Percentiles rank a stretch among this genome's conserved stretches.
Evolutionary conservation across 2,888 invertebrate species (phyloP).

Genomic region (Drosophila ustulata): DNA sequence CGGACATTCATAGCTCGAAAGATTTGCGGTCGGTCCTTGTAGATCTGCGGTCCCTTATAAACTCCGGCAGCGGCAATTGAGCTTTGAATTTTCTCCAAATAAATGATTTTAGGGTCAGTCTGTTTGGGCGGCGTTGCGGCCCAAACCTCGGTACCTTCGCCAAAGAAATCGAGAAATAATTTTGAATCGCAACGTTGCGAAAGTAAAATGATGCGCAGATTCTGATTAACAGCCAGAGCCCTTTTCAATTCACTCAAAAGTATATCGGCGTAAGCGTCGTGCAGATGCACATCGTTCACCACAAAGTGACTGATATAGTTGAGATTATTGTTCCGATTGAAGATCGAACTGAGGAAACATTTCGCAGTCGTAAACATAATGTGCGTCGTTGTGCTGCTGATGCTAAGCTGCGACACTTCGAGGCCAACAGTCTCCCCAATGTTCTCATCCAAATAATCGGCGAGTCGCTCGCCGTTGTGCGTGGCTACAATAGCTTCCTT

Average conservation of each 20-base stretch:
- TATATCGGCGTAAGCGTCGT: conserved; percentile 59
- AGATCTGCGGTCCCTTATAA: conserved; percentile 33
- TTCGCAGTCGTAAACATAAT: conserved; percentile 59
- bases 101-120: conserved; percentile 27
- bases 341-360: conserved; percentile 49
- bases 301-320: conserved; percentile 58
- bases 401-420: conserved; percentile 43
- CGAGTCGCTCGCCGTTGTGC: conserved; percentile 51
- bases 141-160: conserved; percentile 43
- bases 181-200: conserved; percentile 27
- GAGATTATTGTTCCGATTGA: conserved; percentile 25
- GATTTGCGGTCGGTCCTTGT: conserved; percentile 39
- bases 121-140: neutral
- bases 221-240: conserved; percentile 23
- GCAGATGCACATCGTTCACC: conserved; percentile 61
- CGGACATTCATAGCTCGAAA: conserved; percentile 34
- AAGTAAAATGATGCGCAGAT: conserved; percentile 57
- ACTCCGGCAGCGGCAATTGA: conserved; percentile 35
- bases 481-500: conserved; percentile 49
- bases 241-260: conserved; percentile 54
- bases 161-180: conserved; percentile 47
- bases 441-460: conserved; percentile 50
- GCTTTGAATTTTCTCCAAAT: conserved; percentile 57
- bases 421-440: conserved; percentile 63
- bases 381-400: conserved; percentile 41